Conservation (phyloP, 2,113 vertebrate species). For the Eurypyga helias region DNA sequence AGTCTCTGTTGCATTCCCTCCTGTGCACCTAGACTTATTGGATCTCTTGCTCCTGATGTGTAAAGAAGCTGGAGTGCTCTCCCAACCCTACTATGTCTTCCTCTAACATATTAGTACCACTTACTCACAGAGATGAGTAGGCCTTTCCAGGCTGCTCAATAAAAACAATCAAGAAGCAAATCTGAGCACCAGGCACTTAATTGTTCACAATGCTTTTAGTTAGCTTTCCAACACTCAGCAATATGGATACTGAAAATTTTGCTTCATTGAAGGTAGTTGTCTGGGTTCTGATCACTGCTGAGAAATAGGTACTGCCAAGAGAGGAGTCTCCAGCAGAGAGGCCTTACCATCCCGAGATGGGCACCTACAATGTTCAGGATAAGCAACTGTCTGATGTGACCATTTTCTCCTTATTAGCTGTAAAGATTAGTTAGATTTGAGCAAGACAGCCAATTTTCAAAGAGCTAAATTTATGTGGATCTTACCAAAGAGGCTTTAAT, state of each 20-base stretch:
- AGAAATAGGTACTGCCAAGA: neutral
- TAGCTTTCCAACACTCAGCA: neutral
- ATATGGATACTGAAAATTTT: neutral
- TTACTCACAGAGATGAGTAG: neutral
- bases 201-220: neutral
- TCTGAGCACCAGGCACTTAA: neutral
- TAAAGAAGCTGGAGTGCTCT: neutral
- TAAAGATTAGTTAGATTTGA: neutral
- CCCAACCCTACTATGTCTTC: neutral
- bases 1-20: neutral
- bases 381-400: neutral
- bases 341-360: neutral
- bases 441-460: neutral
- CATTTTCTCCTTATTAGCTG: neutral
- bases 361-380: neutral
- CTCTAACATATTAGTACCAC: neutral
- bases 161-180: neutral
- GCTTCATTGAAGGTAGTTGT: neutral
- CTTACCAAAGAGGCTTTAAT: neutral
- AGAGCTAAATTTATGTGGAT: neutral
- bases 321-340: neutral
- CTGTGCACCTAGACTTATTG: neutral
- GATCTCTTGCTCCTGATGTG: neutral
- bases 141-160: neutral
- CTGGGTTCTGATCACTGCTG: neutral